Percentiles rank a stretch among this genome's conserved stretches.
Evolutionary conservation across 2,888 invertebrate genomes (phyloP).

Genomic region (Watsonalla cultraria): DNA sequence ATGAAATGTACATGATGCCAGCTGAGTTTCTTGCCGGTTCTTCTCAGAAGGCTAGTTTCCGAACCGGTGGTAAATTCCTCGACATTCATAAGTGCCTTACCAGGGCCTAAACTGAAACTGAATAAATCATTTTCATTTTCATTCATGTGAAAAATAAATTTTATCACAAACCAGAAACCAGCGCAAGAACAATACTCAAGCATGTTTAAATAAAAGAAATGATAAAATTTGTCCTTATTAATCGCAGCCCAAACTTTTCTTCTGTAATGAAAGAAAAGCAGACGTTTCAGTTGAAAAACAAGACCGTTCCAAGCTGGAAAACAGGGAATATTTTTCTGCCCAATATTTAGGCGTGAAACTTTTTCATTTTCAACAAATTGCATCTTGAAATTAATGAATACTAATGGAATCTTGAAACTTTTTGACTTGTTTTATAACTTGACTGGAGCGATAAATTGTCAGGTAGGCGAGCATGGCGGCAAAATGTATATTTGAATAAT

Average conservation of each 20-base stretch:
- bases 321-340: constrained; percentile 2
- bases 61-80: too few species aligned
- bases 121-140: too few species aligned
- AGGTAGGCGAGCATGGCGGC: constrained; percentile 9
- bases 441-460: background rate
- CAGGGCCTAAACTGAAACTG: too few species aligned
- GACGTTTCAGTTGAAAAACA: background rate
- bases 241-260: background rate
- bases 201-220: background rate
- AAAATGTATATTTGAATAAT: constrained; percentile 12
- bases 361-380: constrained; percentile 9
- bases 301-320: background rate
- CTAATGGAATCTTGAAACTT: constrained; percentile 16
- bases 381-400: constrained; percentile 19
- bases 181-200: background rate
- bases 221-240: background rate
- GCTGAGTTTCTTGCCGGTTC: too few species aligned
- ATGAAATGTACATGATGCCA: too few species aligned
- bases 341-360: constrained; percentile 17
- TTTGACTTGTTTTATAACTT: constrained; percentile 9
- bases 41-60: too few species aligned
- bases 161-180: background rate
- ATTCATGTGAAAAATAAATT: too few species aligned
- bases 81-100: too few species aligned
- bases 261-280: background rate